Evolutionary conservation across 2,113 vertebrate genomes (phyloP).

Genomic region (Aldabrachelys gigantea): DNA sequence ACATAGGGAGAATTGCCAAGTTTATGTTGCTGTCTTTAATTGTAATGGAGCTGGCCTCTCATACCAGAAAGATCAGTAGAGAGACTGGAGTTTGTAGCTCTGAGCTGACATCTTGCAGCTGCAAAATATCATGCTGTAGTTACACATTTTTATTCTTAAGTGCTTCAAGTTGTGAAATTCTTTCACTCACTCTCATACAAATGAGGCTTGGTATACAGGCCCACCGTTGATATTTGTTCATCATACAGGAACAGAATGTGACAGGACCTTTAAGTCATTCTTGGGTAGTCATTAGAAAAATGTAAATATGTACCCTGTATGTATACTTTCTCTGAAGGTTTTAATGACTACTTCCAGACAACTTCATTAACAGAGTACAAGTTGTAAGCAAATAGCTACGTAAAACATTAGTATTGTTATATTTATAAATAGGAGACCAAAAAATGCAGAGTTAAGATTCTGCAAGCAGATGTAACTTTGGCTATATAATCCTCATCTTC

Average conservation of each 20-base stretch:
- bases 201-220: constrained; percentile 40
- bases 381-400: constrained; percentile 38
- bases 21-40: constrained; percentile 75
- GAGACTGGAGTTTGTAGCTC: constrained; percentile 24
- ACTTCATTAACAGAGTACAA: constrained; percentile 12
- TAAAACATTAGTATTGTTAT: neutral
- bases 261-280: neutral
- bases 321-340: neutral
- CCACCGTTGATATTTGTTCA: constrained; percentile 7
- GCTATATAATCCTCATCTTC: neutral
- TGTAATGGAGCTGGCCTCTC: constrained; percentile 48
- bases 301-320: neutral
- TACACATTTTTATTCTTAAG: constrained; percentile 33
- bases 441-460: neutral
- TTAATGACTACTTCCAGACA: neutral
- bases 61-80: constrained; percentile 41
- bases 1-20: constrained; percentile 56
- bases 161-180: constrained; percentile 21
- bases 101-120: constrained; percentile 56
- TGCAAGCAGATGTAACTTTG: neutral
- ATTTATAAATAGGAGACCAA: constrained; percentile 27
- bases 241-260: neutral
- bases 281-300: neutral
- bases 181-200: constrained; percentile 20
- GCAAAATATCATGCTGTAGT: constrained; percentile 10